Base-by-base conservation (phyloP, 2,888 invertebrate species). In the Ochropleura plecta region DNA sequence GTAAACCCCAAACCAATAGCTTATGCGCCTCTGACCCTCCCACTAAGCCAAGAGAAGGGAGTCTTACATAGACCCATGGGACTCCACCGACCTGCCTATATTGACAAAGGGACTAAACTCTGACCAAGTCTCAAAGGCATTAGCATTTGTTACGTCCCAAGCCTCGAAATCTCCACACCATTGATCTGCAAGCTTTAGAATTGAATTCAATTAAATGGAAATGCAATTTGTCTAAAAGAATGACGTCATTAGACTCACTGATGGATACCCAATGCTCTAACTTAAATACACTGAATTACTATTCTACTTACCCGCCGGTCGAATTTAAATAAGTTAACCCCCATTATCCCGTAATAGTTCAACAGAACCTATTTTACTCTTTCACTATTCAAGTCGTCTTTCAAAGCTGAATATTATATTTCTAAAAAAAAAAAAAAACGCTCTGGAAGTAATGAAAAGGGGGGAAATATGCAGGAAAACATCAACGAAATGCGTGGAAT, bases 401-500 rank as follows among this genome's bases (percentile, higher is more conserved):
- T 51, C 7, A 51, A 53, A 72, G 53, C 65, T 67, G 67, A 82
- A 74, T 73, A 74, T 78, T 85, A 51, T 63, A 72, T 64, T 60
- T 70, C 42, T n/a, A 4, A 0, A 44, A 48, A 30, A 77, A 64
- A 68, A 42, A 64, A 71, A 76, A 75, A 72, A 65, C 42, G 53
- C 76, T 73, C 67, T 42, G 51, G 57, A 78, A 71, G 78, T 59
- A 71, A 81, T 78, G 60, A 84, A 81, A 71, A 78, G 83, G 74
- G 74, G 82, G 88, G 49, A 87, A 87, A 82, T 81, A 84, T 84
- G 84, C 57, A 59, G 46, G 82, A 76, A 84, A 86, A 84, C 79
- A 80, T 83, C 86, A 87, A 89, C 85, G 83, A 90, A 90, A 89
- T 88, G 86, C 86, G 88, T 86, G 85, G 86, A 86, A 87, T 88